These are phyloP conservation scores for Symphodus melops DNA, from an alignment of 2,113 vertebrate genomes.

Conservation along the genomic window DNA sequence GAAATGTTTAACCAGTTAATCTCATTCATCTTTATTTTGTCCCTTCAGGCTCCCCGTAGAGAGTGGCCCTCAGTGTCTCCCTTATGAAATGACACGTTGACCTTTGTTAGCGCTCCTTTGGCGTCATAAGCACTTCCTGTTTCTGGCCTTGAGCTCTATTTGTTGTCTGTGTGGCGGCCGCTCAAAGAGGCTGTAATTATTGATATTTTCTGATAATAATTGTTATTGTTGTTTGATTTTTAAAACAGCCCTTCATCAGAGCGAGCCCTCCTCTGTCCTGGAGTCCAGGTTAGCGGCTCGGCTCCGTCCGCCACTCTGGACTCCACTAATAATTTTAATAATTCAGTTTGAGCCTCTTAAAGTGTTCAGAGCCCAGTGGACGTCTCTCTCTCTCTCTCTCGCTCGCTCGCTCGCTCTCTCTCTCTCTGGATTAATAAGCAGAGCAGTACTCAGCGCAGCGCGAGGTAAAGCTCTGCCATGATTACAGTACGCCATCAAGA, in stretches of 20 bases:
- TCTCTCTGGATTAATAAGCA: slow-evolving; percentile 81
- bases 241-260: slow-evolving; percentile 41
- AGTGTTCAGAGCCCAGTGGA: slow-evolving; percentile 72
- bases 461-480: slow-evolving; percentile 82
- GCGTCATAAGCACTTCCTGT: too few species aligned
- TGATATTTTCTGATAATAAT: slow-evolving; percentile 42
- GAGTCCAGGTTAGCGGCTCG: slow-evolving; percentile 26
- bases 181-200: slow-evolving; percentile 28
- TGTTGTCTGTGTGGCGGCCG: neutral
- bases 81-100: too few species aligned
- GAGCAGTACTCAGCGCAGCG: slow-evolving; percentile 78
- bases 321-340: slow-evolving; percentile 75
- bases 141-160: too few species aligned
- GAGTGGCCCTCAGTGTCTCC: too few species aligned
- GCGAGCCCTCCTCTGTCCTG: slow-evolving; percentile 4
- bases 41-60: too few species aligned
- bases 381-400: slow-evolving; percentile 60
- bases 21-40: too few species aligned
- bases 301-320: slow-evolving; percentile 40
- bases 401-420: slow-evolving; percentile 61
- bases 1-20: too few species aligned
- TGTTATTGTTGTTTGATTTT: slow-evolving; percentile 38
- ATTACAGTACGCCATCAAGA: slow-evolving; percentile 86
- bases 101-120: too few species aligned
- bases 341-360: slow-evolving; percentile 63